These are phyloP conservation scores for Aspidiotus destructor DNA, from an alignment of 2,888 invertebrate genomes.

Conservation along the genomic window DNA sequence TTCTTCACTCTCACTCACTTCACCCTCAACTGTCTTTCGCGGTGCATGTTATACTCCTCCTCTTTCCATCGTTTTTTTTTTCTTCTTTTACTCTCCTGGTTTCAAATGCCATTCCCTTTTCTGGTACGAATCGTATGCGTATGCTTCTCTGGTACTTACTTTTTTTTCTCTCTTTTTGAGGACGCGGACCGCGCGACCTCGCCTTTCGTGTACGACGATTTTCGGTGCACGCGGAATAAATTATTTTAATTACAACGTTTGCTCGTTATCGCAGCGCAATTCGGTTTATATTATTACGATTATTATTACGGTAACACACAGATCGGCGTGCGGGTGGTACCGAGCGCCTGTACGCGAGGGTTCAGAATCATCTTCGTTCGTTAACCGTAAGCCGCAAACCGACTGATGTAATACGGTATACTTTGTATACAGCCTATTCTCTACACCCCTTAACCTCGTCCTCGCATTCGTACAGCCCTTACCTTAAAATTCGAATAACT, in stretches of 20 bases:
- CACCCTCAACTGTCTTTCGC: background rate
- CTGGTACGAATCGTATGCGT: too few relatives aligned
- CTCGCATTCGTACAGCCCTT: too few relatives aligned
- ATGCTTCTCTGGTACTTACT: too few relatives aligned
- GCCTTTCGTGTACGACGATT: conserved; percentile 2
- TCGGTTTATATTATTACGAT: conserved; percentile 10
- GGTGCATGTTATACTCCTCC: too few relatives aligned
- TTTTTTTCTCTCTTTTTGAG: too few relatives aligned
- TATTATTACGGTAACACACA: background rate
- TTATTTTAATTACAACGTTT: conserved; percentile 30
- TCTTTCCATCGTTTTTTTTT: too few relatives aligned
- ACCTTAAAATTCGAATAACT: conserved; percentile 11
- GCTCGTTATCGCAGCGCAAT: conserved; percentile 28
- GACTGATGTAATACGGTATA: too few relatives aligned
- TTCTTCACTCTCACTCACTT: background rate
- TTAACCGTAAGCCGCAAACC: background rate
- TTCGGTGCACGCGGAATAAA: conserved; percentile 8
- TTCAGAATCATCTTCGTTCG: background rate
- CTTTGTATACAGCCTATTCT: background rate
- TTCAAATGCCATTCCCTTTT: too few relatives aligned
- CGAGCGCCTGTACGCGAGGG: background rate
- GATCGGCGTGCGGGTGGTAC: background rate
- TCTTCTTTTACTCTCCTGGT: too few relatives aligned
- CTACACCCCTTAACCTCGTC: background rate
- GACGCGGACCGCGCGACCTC: background rate